phyloP scores from a whole-genome alignment of 2,797 vertebrate genomes.

The Acanthurus leucopareius region DNA sequence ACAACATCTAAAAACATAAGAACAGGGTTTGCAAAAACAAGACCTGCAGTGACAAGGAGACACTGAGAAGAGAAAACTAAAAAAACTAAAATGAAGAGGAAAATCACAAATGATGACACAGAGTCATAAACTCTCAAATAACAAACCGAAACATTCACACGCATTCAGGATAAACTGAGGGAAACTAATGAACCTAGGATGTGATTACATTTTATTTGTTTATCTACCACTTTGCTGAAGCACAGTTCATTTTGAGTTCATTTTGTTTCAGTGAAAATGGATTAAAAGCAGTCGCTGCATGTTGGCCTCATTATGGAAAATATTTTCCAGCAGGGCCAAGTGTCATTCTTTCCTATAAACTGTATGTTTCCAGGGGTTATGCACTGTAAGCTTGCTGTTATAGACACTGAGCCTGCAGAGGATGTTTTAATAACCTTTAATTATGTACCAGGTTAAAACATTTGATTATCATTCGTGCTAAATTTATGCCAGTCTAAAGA shows the following conservation, averaged over 20 bases:
- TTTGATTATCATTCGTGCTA: constrained; percentile 9
- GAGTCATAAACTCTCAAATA: constrained; percentile 1
- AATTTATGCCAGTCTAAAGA: neutral
- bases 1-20: neutral
- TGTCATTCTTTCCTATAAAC: constrained; percentile 1
- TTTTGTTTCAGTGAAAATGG: constrained; percentile 5
- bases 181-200: constrained; percentile 5
- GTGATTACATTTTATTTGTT: constrained; percentile 25
- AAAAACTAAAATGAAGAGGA: neutral
- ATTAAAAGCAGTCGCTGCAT: neutral
- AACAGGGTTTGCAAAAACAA: neutral
- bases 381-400: constrained; percentile 55
- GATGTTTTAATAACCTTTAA: constrained; percentile 21
- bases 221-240: neutral
- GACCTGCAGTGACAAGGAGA: neutral
- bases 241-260: constrained; percentile 32
- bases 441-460: constrained; percentile 19
- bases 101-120: neutral
- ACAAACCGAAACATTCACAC: neutral
- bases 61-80: neutral
- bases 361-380: constrained; percentile 27
- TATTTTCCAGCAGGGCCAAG: neutral
- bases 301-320: constrained; percentile 18
- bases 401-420: constrained; percentile 16
- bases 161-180: neutral